A percentile compares a stretch with the other conserved stretches of the same genome.
Evolutionary conservation across 2,888 invertebrate species (phyloP).

Genomic region (Drosophila ezoana): DNA sequence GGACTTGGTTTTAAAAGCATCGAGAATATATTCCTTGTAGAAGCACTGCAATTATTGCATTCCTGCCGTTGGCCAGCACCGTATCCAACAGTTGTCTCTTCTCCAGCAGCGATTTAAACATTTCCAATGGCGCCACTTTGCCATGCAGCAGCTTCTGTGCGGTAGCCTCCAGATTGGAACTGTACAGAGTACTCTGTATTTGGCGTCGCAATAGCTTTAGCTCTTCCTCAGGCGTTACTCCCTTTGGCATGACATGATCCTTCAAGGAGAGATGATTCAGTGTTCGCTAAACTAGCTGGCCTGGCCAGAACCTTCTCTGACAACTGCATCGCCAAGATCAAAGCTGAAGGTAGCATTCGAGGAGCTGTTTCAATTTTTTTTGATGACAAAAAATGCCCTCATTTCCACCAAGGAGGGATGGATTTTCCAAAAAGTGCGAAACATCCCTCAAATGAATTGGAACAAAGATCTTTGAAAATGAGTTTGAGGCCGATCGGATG

Average conservation of each 20-base stretch:
- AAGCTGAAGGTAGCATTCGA: too few relatives aligned
- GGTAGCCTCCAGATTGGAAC: slow-evolving; percentile 79
- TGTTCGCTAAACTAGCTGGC: slow-evolving; percentile 76
- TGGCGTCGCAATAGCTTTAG: slow-evolving; percentile 81
- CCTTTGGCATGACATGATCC: slow-evolving; percentile 78
- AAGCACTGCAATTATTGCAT: slow-evolving; percentile 89
- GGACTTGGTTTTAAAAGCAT: too few relatives aligned
- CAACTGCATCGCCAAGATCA: too few relatives aligned
- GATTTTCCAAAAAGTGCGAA: too few relatives aligned
- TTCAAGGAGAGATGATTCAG: slow-evolving; percentile 82
- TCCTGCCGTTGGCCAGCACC: slow-evolving; percentile 90
- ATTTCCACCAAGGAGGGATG: too few relatives aligned
- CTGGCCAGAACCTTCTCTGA: too few relatives aligned
- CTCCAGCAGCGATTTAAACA: slow-evolving; percentile 87
- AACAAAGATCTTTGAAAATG: too few relatives aligned
- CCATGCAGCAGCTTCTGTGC: slow-evolving; percentile 85
- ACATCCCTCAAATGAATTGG: too few relatives aligned
- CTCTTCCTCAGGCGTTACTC: slow-evolving; percentile 84
- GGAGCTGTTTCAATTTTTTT: too few relatives aligned
- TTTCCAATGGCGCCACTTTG: slow-evolving; percentile 85
- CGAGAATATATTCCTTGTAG: too few relatives aligned
- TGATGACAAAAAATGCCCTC: too few relatives aligned
- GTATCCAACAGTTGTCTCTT: slow-evolving; percentile 90
- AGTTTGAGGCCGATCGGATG: too few relatives aligned
- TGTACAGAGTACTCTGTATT: slow-evolving; percentile 80